These are phyloP conservation scores for Neomonachus schauinslandi DNA, from an alignment of 2,113 vertebrate genomes.

Conservation along the genomic window DNA sequence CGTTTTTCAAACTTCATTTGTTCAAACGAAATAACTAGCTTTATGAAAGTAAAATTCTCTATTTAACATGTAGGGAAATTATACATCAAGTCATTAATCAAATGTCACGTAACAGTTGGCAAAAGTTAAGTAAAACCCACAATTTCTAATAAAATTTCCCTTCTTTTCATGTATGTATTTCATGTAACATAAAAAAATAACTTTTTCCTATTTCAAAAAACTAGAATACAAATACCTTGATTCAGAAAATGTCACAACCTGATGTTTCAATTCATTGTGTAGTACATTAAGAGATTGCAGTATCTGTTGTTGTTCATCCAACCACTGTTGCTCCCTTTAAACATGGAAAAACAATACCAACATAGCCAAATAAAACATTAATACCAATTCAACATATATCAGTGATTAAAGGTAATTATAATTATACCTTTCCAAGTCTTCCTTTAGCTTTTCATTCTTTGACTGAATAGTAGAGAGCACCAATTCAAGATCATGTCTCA, in stretches of 20 bases:
- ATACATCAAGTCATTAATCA: conserved; percentile 36
- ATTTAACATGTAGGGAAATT: not conserved
- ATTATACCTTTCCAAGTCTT: conserved; percentile 85
- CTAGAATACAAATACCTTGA: conserved; percentile 81
- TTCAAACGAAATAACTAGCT: conserved; percentile 43
- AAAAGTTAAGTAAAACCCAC: conserved; percentile 4
- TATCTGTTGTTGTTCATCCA: conserved; percentile 80
- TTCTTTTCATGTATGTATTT: conserved; percentile 20
- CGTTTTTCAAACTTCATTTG: conserved; percentile 39
- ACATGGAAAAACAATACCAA: conserved; percentile 60
- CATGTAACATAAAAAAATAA: conserved; percentile 21
- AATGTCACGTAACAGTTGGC: not conserved
- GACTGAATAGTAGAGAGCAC: conserved; percentile 68
- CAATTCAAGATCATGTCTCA: conserved; percentile 81
- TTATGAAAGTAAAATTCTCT: conserved; percentile 35
- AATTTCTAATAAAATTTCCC: not conserved
- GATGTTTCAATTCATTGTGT: conserved; percentile 40
- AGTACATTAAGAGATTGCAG: conserved; percentile 58
- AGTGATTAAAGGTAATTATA: not conserved
- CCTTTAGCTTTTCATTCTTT: conserved; percentile 82
- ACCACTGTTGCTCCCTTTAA: conserved; percentile 86
- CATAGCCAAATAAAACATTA: conserved; percentile 50
- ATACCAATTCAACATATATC: not conserved
- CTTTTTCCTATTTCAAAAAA: conserved; percentile 20
- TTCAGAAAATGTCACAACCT: not conserved